Conservation (phyloP, 2,797 vertebrate genomes). For the Protonibea diacanthus region DNA sequence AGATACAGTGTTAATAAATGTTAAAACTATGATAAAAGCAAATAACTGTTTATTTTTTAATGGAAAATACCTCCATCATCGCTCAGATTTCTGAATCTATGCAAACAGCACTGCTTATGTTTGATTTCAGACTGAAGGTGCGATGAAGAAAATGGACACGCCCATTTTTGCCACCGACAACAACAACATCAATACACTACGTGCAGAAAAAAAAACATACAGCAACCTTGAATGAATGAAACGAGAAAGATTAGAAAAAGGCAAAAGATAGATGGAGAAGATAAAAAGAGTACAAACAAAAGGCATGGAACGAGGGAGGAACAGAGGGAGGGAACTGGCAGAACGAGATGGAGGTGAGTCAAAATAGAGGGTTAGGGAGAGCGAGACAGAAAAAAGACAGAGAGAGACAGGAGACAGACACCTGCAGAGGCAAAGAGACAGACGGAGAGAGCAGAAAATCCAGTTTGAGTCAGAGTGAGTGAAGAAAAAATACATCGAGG, state of each 20-base stretch:
- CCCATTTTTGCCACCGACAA: conserved; percentile 71
- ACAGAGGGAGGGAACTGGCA: conserved; percentile 14
- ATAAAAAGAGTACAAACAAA: conserved; percentile 1
- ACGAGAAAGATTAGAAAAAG: background rate
- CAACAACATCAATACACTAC: conserved; percentile 28
- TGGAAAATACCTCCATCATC: background rate
- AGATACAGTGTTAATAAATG: conserved; percentile 53
- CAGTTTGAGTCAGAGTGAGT: background rate
- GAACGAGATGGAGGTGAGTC: conserved; percentile 32
- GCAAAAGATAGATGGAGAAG: background rate
- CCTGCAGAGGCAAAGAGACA: conserved; percentile 12
- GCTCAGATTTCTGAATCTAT: background rate
- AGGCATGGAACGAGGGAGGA: background rate
- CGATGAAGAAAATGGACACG: conserved; percentile 64
- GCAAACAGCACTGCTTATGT: background rate
- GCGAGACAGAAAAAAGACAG: conserved; percentile 12
- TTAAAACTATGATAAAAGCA: background rate
- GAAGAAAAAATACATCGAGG: background rate
- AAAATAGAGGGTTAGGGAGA: conserved; percentile 22
- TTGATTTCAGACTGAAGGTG: conserved; percentile 35
- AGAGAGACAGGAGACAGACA: conserved; percentile 4
- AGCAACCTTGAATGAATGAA: background rate
- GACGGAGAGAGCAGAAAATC: conserved; percentile 10
- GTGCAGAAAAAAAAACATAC: background rate
- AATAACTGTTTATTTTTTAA: background rate